A percentile compares a stretch with the other conserved stretches of the same genome.
Evolutionary conservation across 2,113 vertebrate species (phyloP).

Genomic region (Mugil cephalus): DNA sequence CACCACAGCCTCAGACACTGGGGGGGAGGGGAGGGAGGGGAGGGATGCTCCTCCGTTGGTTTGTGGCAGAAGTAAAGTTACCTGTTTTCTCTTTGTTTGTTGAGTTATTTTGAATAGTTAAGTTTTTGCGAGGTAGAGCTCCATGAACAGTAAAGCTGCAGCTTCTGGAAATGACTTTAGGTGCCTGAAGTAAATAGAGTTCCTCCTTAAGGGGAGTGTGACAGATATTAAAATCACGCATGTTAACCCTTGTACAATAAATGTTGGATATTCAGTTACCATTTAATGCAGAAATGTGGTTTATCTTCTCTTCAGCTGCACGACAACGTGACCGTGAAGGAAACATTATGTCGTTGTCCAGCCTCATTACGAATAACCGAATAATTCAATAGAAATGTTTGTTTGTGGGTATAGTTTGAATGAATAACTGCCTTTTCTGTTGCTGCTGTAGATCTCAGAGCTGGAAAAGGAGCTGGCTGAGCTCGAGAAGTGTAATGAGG

Average conservation of each 20-base stretch:
- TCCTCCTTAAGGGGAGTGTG: slow-evolving; percentile 1
- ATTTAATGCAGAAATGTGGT: too few relatives aligned
- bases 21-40: too few relatives aligned
- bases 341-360: background rate
- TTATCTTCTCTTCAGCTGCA: too few relatives aligned
- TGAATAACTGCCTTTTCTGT: background rate
- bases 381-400: background rate
- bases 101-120: background rate
- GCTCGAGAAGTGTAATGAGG: slow-evolving; percentile 65
- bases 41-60: slow-evolving; percentile 54
- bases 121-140: background rate
- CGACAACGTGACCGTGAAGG: background rate
- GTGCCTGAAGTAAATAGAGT: slow-evolving; percentile 1
- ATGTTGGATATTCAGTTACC: too few relatives aligned
- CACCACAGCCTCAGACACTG: slow-evolving; percentile 16
- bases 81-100: slow-evolving; percentile 2
- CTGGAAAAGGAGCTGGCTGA: slow-evolving; percentile 75
- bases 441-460: slow-evolving; percentile 70
- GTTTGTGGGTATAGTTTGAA: background rate
- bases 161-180: slow-evolving; percentile 2
- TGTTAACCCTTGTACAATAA: too few relatives aligned
- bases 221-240: too few relatives aligned
- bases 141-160: background rate
- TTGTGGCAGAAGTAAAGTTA: slow-evolving; percentile 19
- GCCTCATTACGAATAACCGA: background rate